These are phyloP conservation scores for Pterophyllum scalare DNA, from an alignment of 2,113 vertebrate genomes.

Conservation along the genomic window DNA sequence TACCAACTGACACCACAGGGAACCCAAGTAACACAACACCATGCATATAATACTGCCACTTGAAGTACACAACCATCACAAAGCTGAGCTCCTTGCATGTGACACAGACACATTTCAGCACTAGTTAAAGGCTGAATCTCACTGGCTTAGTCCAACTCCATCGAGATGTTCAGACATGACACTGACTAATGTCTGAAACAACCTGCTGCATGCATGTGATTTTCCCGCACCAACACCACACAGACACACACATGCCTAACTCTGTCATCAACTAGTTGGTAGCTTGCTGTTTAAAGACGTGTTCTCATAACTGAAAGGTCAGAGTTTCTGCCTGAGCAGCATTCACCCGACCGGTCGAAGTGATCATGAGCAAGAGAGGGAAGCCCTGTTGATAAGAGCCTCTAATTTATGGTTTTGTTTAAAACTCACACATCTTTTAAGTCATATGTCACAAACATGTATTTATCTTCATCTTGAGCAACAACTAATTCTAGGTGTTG, in stretches of 20 bases:
- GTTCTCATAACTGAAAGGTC: slow-evolving; percentile 50
- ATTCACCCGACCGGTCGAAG: not conserved
- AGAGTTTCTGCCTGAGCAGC: slow-evolving; percentile 14
- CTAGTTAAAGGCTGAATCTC: slow-evolving; percentile 15
- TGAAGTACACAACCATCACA: not conserved
- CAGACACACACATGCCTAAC: slow-evolving; percentile 4
- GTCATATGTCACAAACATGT: not conserved
- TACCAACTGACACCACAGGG: slow-evolving; percentile 33
- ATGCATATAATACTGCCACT: not conserved
- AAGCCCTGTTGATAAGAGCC: not conserved
- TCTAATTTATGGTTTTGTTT: not conserved
- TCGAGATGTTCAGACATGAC: not conserved
- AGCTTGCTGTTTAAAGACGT: slow-evolving; percentile 55
- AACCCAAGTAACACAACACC: slow-evolving; percentile 46
- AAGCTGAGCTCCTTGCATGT: not conserved
- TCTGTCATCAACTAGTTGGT: slow-evolving; percentile 52
- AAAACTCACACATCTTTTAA: not conserved
- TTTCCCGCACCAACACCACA: not conserved
- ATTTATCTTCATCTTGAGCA: not conserved
- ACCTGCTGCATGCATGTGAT: slow-evolving; percentile 30
- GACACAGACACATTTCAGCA: not conserved
- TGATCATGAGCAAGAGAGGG: not conserved
- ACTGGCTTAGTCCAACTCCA: not conserved
- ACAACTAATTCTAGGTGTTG: not conserved
- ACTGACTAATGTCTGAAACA: slow-evolving; percentile 53